Evolutionary conservation across 2,797 vertebrate species (phyloP), one percentile per base, ranked within the genome.

Genomic region (Hylomyscus alleni): DNA sequence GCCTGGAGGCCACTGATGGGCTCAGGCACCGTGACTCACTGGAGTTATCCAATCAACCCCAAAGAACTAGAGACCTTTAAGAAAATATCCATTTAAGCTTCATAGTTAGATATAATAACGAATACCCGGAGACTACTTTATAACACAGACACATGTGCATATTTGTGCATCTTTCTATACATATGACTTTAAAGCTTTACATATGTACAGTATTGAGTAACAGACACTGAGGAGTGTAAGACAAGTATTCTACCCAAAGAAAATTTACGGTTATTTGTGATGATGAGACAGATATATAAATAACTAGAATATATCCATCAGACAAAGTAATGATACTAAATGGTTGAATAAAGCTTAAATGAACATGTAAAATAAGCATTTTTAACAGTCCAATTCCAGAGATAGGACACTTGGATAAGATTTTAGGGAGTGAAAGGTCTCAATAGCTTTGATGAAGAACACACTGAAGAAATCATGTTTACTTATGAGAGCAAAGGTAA

Each of bases 331-430:
- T 93, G 65, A 50, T n/a, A 75, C 2, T 50, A 29, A 31, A 37
- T 0, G 44, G 85, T 47, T 56, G 37, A 65, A 47, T n/a, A 84
- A 58, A 47, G 6, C 4, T 56, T 80, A 91, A 91, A 76, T 85
- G n/a, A 96, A 60, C n/a, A 54, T 52, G 12, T 73, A 92, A 88
- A 80, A 78, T 34, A 87, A 82, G 54, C 24, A 37, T 44, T 87
- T 84, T 88, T 13, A 75, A 77, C 50, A 83, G 56, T 86, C 62
- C 56, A 89, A 4, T 50, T 14, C 72, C 82, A 69, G 83, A 52
- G 54, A 84, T 76, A 60, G 15, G 15, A n/a, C 20, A 75, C 90
- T 34, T 89, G 47, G 44, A 56, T 50, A 17, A 82, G 8, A 17
- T 93, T 40, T 76, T 12, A 82, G 40, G 10, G 6, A 93, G 69